These are phyloP conservation scores for Bradynema listronoti DNA, from an alignment of 1,140 invertebrate species.

Conservation along the genomic window DNA sequence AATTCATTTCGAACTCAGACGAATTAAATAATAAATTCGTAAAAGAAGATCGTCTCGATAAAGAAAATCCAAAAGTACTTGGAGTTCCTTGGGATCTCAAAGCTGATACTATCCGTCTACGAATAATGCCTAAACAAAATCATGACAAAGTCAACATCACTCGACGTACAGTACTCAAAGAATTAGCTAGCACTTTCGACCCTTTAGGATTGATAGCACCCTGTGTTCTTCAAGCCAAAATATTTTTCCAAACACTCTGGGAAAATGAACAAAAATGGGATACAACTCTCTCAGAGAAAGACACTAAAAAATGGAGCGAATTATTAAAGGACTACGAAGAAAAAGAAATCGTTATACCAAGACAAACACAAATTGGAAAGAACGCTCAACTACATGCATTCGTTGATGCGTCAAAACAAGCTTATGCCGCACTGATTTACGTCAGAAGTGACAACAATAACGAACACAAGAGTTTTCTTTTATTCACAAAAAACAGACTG, in stretches of 20 bases:
- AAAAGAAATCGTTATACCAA: not conserved
- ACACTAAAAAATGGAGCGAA: not conserved
- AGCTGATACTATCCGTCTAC: not conserved
- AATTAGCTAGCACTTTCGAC: constrained; percentile 20
- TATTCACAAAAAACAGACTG: constrained; percentile 22
- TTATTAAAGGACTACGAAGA: not conserved
- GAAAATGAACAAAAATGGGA: constrained; percentile 18
- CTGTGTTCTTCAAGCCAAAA: constrained; percentile 18
- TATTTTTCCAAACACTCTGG: constrained; percentile 30
- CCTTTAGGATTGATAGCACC: constrained; percentile 25
- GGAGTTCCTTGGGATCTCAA: constrained; percentile 29
- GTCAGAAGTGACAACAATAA: not conserved
- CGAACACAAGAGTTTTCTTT: too few species aligned
- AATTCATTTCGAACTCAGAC: constrained; percentile 26
- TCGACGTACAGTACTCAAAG: constrained; percentile 16
- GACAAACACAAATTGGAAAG: not conserved
- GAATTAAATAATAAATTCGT: constrained; percentile 2
- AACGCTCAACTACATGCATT: constrained; percentile 23
- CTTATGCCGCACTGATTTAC: constrained; percentile 25
- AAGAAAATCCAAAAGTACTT: constrained; percentile 18
- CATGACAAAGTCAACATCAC: not conserved
- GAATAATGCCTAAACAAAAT: not conserved
- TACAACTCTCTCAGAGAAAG: not conserved
- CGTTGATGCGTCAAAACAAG: constrained; percentile 20
- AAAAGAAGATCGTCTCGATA: not conserved